Conservation (phyloP, 2,113 vertebrate species). For the Tapirus terrestris region DNA sequence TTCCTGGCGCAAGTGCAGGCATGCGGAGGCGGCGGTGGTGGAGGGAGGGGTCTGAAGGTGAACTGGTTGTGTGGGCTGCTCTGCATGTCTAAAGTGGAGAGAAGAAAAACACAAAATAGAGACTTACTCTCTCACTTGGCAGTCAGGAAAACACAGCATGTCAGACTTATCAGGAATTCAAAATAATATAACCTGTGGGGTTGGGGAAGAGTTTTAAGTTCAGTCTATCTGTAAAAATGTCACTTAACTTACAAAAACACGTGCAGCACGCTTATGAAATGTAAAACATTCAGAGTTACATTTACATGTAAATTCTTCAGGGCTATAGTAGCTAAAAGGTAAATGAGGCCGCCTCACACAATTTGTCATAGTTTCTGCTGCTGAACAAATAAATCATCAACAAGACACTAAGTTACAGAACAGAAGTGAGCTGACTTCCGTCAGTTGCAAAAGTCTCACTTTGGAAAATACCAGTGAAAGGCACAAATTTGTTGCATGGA, state of each 20-base stretch:
- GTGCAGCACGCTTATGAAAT: constrained; percentile 61
- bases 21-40: constrained; percentile 94
- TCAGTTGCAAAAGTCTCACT: constrained; percentile 78
- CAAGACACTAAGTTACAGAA: constrained; percentile 69
- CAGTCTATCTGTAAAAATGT: constrained; percentile 66
- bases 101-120: constrained; percentile 55
- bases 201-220: constrained; percentile 38
- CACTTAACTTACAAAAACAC: constrained; percentile 65
- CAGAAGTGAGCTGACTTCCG: constrained; percentile 76
- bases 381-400: constrained; percentile 82
- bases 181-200: constrained; percentile 19
- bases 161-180: constrained; percentile 54
- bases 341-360: constrained; percentile 60
- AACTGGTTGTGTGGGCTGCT: constrained; percentile 96
- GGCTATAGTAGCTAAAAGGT: constrained; percentile 60
- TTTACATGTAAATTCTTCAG: constrained; percentile 66
- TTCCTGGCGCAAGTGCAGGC: constrained; percentile 95
- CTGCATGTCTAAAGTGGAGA: constrained; percentile 90
- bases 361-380: constrained; percentile 76
- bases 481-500: constrained; percentile 58
- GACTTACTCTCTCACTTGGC: constrained; percentile 33
- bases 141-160: constrained; percentile 15
- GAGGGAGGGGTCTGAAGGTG: constrained; percentile 96
- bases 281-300: constrained; percentile 57
- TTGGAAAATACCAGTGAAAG: constrained; percentile 73